Base-by-base conservation (phyloP, 2,888 invertebrate species). In the Lepidocyrtoides sp. region DNA sequence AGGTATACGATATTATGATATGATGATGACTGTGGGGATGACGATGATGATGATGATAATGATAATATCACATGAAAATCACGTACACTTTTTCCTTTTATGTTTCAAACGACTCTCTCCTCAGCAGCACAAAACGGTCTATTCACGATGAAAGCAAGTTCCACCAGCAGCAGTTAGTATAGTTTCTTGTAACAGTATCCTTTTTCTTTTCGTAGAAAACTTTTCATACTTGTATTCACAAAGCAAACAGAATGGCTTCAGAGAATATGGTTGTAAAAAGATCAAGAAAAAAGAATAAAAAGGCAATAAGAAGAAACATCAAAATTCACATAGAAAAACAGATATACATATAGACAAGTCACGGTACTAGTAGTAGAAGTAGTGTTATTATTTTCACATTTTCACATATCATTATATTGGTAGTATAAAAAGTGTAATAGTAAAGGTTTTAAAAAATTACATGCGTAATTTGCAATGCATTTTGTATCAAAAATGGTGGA, bases 51-150 rank as follows among this genome's bases (percentile, higher is more conserved):
- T 32, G 51, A 84, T 51, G 44, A 84, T 84, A 84, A 84, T 82
- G 60, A 82, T 60, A 82, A 57, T 84, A 84, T 84, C 84, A 84
- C 63, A 69, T 51, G 84, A 84, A 72, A 72, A 84, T 69, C 84
- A 84, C 84, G 84, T 84, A 84, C 84, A 69, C 51, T n/a, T 26
- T 84, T 69, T 20, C 84, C 84, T 82, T 82, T 82, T 82, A 82
- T 82, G 82, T 60, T 79, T 79, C 32, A 79, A 79, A 79, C 54
- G 23, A 79, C n/a, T n/a, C n/a, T n/a, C n/a, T n/a, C n/a, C n/a
- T n/a, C 77, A 17, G 17, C 79, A 23, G 5, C 14, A 51, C 72
- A 7, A 14, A 41, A 75, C 23, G 48, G 48, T 75, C 44, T 75
- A 48, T 75, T 75, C 66, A 72, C 51, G 23, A 48, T 75, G 75